phyloP scores from a whole-genome alignment of 2,113 vertebrate species.

The Scopus umbretta region DNA sequence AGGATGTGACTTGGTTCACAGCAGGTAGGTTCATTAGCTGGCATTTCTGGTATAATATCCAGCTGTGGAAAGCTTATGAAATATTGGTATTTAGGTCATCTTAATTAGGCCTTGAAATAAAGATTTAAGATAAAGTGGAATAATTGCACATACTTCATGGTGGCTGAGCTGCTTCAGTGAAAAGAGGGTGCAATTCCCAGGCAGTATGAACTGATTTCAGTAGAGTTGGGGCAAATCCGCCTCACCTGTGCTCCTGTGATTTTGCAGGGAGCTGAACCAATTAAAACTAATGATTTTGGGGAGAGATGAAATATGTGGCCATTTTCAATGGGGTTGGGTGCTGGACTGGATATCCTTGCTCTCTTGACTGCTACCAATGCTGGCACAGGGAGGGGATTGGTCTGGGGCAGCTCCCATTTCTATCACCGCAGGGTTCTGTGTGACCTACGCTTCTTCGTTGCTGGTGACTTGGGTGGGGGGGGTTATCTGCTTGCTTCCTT shows the following conservation, averaged over 20 bases:
- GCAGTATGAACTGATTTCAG: background rate
- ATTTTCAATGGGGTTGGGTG: background rate
- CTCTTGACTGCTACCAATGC: background rate
- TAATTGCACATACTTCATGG: background rate
- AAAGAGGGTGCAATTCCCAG: background rate
- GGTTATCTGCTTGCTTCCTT: background rate
- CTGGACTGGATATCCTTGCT: background rate
- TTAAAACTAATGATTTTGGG: background rate
- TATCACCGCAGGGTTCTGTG: background rate
- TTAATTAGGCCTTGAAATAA: constrained; percentile 20
- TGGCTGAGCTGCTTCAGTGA: background rate
- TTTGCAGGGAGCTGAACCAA: background rate
- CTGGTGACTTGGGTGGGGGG: background rate
- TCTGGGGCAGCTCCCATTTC: background rate
- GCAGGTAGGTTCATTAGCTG: constrained; percentile 19
- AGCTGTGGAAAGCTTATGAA: constrained; percentile 42
- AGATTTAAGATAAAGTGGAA: background rate
- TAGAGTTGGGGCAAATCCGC: background rate
- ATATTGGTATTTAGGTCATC: constrained; percentile 42
- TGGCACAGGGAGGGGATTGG: background rate
- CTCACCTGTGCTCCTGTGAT: background rate
- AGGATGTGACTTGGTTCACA: constrained; percentile 24
- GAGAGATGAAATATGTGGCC: background rate
- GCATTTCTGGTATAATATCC: background rate
- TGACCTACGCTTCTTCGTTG: background rate